These are phyloP conservation scores for Watsonalla binaria DNA, from an alignment of 2,888 invertebrate species.

Conservation along the genomic window DNA sequence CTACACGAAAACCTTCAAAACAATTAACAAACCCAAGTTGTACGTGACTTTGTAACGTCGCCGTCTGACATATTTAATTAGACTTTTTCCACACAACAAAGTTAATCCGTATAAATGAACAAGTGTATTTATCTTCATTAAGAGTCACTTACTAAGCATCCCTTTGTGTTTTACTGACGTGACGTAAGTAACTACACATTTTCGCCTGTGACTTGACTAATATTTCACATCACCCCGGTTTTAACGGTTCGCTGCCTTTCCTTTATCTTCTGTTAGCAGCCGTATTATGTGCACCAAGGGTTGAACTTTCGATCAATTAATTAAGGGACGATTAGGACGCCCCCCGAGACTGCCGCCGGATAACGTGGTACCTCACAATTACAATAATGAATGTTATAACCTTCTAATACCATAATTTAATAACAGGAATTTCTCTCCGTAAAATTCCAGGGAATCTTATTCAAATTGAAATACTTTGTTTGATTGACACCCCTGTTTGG, in stretches of 20 bases:
- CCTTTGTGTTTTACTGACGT: slow-evolving; percentile 70
- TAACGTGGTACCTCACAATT: slow-evolving; percentile 50
- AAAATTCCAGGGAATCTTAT: slow-evolving; percentile 3
- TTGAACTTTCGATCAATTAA: slow-evolving; percentile 77
- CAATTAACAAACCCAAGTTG: background rate
- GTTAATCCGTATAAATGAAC: slow-evolving; percentile 72
- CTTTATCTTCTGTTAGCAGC: slow-evolving; percentile 71
- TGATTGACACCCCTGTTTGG: slow-evolving; percentile 33
- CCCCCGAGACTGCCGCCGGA: slow-evolving; percentile 47
- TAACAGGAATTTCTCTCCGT: slow-evolving; percentile 22
- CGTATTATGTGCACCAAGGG: slow-evolving; percentile 70
- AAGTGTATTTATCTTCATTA: slow-evolving; percentile 77
- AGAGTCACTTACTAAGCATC: slow-evolving; percentile 69
- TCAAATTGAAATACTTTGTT: slow-evolving; percentile 5
- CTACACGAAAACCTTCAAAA: too few species aligned
- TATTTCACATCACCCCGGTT: slow-evolving; percentile 72
- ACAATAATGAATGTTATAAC: slow-evolving; percentile 63
- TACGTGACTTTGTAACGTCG: slow-evolving; percentile 31
- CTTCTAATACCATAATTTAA: slow-evolving; percentile 51
- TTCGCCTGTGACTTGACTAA: slow-evolving; percentile 69
- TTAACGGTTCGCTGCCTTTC: slow-evolving; percentile 66
- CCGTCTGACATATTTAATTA: slow-evolving; percentile 45
- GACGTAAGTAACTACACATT: slow-evolving; percentile 68
- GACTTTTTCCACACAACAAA: slow-evolving; percentile 59
- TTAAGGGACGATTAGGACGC: slow-evolving; percentile 67